Evolutionary conservation across 2,113 vertebrate genomes (phyloP), one percentile per base, ranked within the genome.

Genomic region (Gallinago paraguaiae): DNA sequence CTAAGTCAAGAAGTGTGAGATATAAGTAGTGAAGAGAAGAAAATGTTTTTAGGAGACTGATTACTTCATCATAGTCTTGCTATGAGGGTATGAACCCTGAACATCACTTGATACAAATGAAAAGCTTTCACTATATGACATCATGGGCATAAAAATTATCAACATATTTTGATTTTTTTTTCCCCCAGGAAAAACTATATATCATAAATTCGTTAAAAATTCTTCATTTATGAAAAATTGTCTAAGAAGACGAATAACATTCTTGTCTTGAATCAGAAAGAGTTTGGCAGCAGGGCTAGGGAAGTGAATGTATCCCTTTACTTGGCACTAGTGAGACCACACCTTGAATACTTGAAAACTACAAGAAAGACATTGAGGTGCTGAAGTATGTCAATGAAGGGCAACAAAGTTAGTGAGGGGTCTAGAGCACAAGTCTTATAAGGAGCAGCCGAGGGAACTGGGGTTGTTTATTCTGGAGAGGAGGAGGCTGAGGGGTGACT

Each of bases 101-200:
- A 60, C 48, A 74, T 17, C 6, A 14, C 23, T 82, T 68, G 11
- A 35, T 46, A 13, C 5, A 51, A 88, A 57, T 0, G 1, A 71
- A 71, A 2, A 50, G 2, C 9, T 81, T 93, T 27, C 31, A 33
- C 3, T 39, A 6, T 28, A 45, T 27, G 10, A 43, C 4, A 75
- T 54, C 4, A 41, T 3, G 3, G 3, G 1, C 13, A 71, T 31
- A 46, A 76, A 67, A 60, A 35, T 31, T 54, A 5, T 6, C 8
- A 31, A 28, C 11, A 37, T 50, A 19, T 18, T 85, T 76, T 85
- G 6, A 39, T 7, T 3, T 53, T 93, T 80, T 64, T 71, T 61
- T 4, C 4, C 48, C 13, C 27, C 0, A 23, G 10, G 5, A 61
- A 85, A 37, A 72, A 4, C 0, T 45, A 18, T 11, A 1, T 27